Base-by-base conservation (phyloP, 2,888 invertebrate species). In the Harpalus rufipes region DNA sequence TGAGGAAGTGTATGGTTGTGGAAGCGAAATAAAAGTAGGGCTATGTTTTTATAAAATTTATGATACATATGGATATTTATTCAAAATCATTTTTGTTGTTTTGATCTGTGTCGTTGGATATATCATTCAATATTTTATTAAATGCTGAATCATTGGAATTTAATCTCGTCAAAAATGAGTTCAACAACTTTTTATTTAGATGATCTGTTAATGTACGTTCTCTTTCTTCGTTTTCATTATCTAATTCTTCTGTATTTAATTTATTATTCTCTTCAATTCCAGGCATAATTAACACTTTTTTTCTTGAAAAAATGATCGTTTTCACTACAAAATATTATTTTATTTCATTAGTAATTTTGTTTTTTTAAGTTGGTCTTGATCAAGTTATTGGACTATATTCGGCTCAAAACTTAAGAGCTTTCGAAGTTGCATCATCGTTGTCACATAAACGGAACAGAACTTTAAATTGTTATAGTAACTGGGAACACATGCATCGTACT, bases 141-240 rank as follows among this genome's bases (percentile, higher is more conserved):
- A 86, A 61, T 25, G 80, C 12, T 1, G 83, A 74, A 84, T 85
- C 85, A 21, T 72, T 74, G 16, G 85, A 80, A 80, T 94, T 94
- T 91, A 95, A 92, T 86, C 93, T 91, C 81, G 93, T 92, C 86
- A 95, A 91, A 85, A 95, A 91, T 0, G 94, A 94, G 84, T 93
- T 92, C 74, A 95, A 90, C 81, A 95, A 90, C 88, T 93, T 93
- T 89, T 95, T 95, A 89, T 95, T 95, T 85, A 95, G 88, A 86
- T 92, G 93, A 89, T 95, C 95, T 0, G 94, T 95, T 89, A 93
- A 93, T 10, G 93, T 93, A 85, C 93, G 89, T 90, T 93, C 94
- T 79, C 93, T 89, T 16, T 41, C 78, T 32, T 86, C 85, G 8
- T 8, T 51, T 81, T 72, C 65, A 16, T 14, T 32, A n/a, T 86